Conservation (phyloP, 1,140 invertebrate species). For the Gonioctena quinquepunctata region DNA sequence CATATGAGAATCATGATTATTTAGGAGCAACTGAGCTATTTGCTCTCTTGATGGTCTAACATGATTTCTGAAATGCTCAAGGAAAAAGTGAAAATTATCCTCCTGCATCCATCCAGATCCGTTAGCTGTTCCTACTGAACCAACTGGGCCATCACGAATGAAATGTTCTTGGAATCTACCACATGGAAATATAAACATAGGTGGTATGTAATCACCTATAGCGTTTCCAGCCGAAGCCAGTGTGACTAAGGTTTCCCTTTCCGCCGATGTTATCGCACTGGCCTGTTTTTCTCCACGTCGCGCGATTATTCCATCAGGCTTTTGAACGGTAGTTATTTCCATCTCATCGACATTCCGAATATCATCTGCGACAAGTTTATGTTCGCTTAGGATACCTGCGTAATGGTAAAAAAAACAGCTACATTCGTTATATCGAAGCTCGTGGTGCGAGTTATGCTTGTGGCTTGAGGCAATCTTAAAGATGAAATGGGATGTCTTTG, state of each 20-base stretch:
- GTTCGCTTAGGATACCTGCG: constrained; percentile 48
- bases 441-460: constrained; percentile 57
- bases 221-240: constrained; percentile 51
- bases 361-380: constrained; percentile 45
- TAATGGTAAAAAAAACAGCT: constrained; percentile 38
- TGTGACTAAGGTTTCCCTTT: constrained; percentile 51
- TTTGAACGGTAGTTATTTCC: constrained; percentile 57
- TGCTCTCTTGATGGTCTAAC: constrained; percentile 49
- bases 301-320: constrained; percentile 46
- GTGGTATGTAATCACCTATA: constrained; percentile 52
- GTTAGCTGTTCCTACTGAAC: constrained; percentile 25
- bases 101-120: constrained; percentile 29
- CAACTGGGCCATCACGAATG: constrained; percentile 22
- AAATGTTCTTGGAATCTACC: constrained; percentile 41
- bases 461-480: constrained; percentile 54
- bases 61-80: constrained; percentile 48
- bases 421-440: constrained; percentile 59
- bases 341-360: constrained; percentile 56
- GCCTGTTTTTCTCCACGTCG: constrained; percentile 53
- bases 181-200: constrained; percentile 56
- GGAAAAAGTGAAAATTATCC: constrained; percentile 34
- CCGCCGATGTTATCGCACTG: constrained; percentile 54
- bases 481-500: constrained; percentile 55
- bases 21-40: constrained; percentile 30
- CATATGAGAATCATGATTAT: constrained; percentile 37